Base-by-base conservation (phyloP, 2,113 vertebrate species). In the Oreotrochilus melanogaster region DNA sequence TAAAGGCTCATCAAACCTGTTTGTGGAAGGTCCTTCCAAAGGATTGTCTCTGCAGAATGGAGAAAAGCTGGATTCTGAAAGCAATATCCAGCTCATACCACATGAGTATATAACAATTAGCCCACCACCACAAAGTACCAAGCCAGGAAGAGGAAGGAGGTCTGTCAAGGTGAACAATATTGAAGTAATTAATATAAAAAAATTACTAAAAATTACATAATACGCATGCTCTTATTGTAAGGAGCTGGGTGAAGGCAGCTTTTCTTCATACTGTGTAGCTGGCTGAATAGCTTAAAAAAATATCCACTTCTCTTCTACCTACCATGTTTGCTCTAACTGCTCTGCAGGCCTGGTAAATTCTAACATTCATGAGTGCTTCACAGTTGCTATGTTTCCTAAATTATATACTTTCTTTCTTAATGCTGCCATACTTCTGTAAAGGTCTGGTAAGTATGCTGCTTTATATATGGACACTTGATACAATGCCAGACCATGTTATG, bases 71-170 rank as follows among this genome's bases (percentile, higher is more conserved):
- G 97, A 98, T 97, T 97, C 95, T 93, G 97, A 97, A 89, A 98
- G 76, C 91, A 89, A 95, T 97, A 61, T 91, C 60, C 97, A 96
- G 81, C 86, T 95, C 80, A 89, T 95, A 72, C 57, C 97, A 88
- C 97, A 97, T 97, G 98, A 99, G 60, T 98, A 99, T 86, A 98
- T 99, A 95, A 97, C 98, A 92, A 98, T 99, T 98, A 99, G 95
- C 94, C 99, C 99, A 88, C 99, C 99, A 96, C 99, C 99, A 78
- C 99, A 99, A 98, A 99, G 94, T 97, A 97, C 97, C 96, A 99
- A 99, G 97, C 98, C 98, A 23, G 99, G 99, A 98, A 98, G 98
- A 98, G 98, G 98, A 98, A 98, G 98, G 97, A 98, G 98, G 97
- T 98, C 97, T 93, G 96, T 97, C 97, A 99, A 99, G 99, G 99